Evolutionary conservation across 2,888 invertebrate species (phyloP).

Genomic region (Mactromeris polynyma): DNA sequence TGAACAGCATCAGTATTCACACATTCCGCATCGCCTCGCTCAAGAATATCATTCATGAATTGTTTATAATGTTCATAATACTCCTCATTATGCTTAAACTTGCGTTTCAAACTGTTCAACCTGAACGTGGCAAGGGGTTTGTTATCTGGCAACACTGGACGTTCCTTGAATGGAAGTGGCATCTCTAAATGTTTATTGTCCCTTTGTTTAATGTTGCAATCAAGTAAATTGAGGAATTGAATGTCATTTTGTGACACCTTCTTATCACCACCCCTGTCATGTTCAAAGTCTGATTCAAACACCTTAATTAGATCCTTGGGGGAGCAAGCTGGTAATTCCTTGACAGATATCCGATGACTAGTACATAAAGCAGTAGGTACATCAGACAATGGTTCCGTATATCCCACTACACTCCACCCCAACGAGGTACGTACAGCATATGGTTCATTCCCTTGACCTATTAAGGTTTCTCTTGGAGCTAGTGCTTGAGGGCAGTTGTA

Average conservation of each 20-base stretch:
- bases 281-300: slow-evolving; percentile 52
- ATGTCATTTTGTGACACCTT: slow-evolving; percentile 55
- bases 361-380: neutral
- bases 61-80: slow-evolving; percentile 48
- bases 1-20: neutral
- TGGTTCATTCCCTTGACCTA: neutral
- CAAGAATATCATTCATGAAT: slow-evolving; percentile 46
- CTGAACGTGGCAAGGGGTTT: neutral
- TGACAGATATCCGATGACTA: neutral
- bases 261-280: neutral
- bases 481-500: slow-evolving; percentile 31
- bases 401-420: slow-evolving; percentile 12
- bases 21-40: slow-evolving; percentile 44
- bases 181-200: slow-evolving; percentile 34
- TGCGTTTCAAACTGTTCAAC: too few relatives aligned
- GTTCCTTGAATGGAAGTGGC: slow-evolving; percentile 17
- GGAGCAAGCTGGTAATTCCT: neutral
- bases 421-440: neutral
- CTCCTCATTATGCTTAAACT: too few relatives aligned
- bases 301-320: slow-evolving; percentile 41
- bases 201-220: slow-evolving; percentile 24
- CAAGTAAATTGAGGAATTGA: slow-evolving; percentile 26
- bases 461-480: neutral
- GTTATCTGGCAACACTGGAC: neutral
- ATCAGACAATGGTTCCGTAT: neutral